Evolutionary conservation across 30 jellyfish, hydroid and myxozoan genomes (phyloP).

Genomic region (Aurelia coerulea): DNA sequence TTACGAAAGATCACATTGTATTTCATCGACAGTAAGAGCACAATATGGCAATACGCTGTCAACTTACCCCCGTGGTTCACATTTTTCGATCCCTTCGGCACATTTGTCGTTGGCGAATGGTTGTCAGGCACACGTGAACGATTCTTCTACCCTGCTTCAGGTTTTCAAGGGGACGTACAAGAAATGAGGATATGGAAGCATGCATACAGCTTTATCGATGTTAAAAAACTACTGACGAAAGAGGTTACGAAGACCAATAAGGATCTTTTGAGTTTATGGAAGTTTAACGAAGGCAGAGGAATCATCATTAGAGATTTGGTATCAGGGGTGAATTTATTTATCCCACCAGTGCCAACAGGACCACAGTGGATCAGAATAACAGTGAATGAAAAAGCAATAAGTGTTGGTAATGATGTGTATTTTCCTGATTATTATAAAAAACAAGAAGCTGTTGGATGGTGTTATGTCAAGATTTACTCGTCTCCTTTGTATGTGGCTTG

Average conservation of each 20-base stretch:
- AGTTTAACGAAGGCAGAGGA: conserved; percentile 65
- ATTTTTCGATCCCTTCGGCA: conserved; percentile 51
- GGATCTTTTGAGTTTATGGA: conserved; percentile 49
- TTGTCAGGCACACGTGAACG: conserved; percentile 61
- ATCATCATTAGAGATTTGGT: conserved; percentile 40
- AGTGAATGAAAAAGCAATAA: conserved; percentile 14
- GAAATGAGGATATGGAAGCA: conserved; percentile 68
- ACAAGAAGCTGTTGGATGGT: conserved; percentile 60
- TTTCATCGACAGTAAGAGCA: conserved; percentile 44
- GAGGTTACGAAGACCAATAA: conserved; percentile 7
- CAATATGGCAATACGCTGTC: conserved; percentile 22
- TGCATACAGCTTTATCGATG: conserved; percentile 61
- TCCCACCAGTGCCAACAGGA: conserved; percentile 48
- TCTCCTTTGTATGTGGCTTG: conserved; percentile 56
- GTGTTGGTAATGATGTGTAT: conserved; percentile 58
- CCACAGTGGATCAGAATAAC: conserved; percentile 71
- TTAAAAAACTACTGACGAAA: conserved; percentile 2
- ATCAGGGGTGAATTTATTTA: conserved; percentile 35
- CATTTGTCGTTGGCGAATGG: conserved; percentile 67
- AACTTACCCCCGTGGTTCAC: conserved; percentile 56
- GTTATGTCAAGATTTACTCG: conserved; percentile 50
- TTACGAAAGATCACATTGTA: conserved; percentile 18
- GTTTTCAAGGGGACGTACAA: conserved; percentile 44
- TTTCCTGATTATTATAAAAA: conserved; percentile 10
- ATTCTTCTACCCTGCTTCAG: conserved; percentile 49